Conservation (phyloP, 2,113 vertebrate species). For the Crotalus tigris region DNA sequence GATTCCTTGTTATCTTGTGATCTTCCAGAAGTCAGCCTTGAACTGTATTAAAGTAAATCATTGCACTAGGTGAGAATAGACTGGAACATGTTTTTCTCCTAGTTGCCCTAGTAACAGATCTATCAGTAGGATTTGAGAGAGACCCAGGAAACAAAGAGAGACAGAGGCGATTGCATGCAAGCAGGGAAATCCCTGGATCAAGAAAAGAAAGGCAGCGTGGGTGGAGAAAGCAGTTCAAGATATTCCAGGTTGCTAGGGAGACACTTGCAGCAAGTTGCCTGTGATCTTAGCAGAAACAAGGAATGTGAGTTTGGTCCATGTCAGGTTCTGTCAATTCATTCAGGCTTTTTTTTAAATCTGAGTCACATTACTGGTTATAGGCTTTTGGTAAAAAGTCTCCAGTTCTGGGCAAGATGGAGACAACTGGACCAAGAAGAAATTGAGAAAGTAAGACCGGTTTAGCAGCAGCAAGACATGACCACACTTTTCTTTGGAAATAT, state of each 20-base stretch:
- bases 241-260: slow-evolving; percentile 29
- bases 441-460: not conserved
- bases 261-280: slow-evolving; percentile 22
- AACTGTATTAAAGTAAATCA: not conserved
- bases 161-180: slow-evolving; percentile 37
- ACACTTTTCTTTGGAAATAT: not conserved
- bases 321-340: not conserved
- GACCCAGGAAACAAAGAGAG: slow-evolving; percentile 17
- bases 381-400: not conserved
- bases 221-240: slow-evolving; percentile 33
- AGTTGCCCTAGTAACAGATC: not conserved
- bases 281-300: slow-evolving; percentile 10
- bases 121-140: rapidly evolving
- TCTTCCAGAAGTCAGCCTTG: not conserved
- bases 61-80: not conserved
- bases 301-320: not conserved
- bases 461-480: not conserved
- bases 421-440: rapidly evolving
- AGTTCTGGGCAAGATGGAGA: not conserved
- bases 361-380: not conserved
- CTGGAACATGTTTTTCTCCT: not conserved
- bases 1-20: not conserved
- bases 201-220: not conserved
- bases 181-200: slow-evolving; percentile 49
- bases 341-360: not conserved